Percentiles rank a stretch among this genome's conserved stretches.
phyloP scores from a whole-genome alignment of 2,888 invertebrate genomes.

The Dasypogon diadema region DNA sequence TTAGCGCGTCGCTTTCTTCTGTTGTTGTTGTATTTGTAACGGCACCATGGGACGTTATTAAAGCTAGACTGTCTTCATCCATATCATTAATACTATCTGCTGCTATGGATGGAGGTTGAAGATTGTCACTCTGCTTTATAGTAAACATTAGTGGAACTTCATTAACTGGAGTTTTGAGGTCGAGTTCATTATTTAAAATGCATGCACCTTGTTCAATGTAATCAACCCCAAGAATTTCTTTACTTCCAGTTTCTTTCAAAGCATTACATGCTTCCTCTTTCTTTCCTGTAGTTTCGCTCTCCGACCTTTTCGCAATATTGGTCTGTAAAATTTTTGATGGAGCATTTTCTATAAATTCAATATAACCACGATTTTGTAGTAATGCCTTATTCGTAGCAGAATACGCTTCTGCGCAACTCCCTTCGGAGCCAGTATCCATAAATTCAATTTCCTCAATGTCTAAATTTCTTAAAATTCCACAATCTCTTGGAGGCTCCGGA shows the following conservation, averaged over 20 bases:
- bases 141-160: slow-evolving; percentile 63
- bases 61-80: slow-evolving; percentile 74
- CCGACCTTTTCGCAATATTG: background rate
- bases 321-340: slow-evolving; percentile 61
- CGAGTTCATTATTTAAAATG: slow-evolving; percentile 65
- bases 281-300: background rate
- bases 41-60: slow-evolving; percentile 69
- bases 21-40: slow-evolving; percentile 69
- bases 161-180: slow-evolving; percentile 68
- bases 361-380: slow-evolving; percentile 75
- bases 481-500: slow-evolving; percentile 68
- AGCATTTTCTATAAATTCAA: slow-evolving; percentile 72
- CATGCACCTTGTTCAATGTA: slow-evolving; percentile 72
- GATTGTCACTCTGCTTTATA: background rate
- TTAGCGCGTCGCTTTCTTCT: slow-evolving; percentile 74
- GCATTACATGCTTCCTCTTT: background rate
- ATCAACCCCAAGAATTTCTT: slow-evolving; percentile 71
- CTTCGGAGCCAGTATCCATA: slow-evolving; percentile 88
- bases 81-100: slow-evolving; percentile 64
- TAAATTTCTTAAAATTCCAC: slow-evolving; percentile 68
- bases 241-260: slow-evolving; percentile 54
- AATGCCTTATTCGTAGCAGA: slow-evolving; percentile 71
- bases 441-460: slow-evolving; percentile 86
- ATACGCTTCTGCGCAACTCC: slow-evolving; percentile 77
- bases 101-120: slow-evolving; percentile 32